Evolutionary conservation across 2,888 invertebrate species (phyloP).

Genomic region (Dexiosoma caninum): DNA sequence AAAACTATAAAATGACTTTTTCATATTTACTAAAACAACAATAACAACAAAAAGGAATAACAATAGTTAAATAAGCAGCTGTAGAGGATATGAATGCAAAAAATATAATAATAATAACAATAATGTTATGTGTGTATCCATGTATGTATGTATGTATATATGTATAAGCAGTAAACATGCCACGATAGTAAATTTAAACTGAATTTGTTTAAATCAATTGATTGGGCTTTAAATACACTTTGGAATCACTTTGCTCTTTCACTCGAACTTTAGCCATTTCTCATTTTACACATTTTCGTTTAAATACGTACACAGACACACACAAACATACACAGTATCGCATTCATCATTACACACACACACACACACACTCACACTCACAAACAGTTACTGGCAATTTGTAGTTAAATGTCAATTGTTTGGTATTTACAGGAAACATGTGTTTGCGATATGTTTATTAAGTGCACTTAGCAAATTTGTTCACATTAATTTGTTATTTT

Average conservation of each 20-base stretch:
- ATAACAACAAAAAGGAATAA: not conserved
- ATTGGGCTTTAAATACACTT: not conserved
- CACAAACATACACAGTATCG: too few relatives aligned
- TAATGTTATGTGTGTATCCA: too few relatives aligned
- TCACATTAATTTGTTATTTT: constrained; percentile 39
- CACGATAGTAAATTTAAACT: not conserved
- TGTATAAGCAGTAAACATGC: too few relatives aligned
- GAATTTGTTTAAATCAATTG: constrained; percentile 12
- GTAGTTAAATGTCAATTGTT: constrained; percentile 24
- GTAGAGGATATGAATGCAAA: not conserved
- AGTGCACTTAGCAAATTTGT: constrained; percentile 51
- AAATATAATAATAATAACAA: not conserved
- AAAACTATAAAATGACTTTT: constrained; percentile 27
- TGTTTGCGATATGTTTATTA: constrained; percentile 52
- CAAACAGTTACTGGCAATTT: not conserved
- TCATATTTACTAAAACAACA: constrained; percentile 29
- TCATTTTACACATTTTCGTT: not conserved
- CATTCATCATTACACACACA: too few relatives aligned
- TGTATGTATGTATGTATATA: too few relatives aligned
- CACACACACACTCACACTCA: not conserved
- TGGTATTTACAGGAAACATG: constrained; percentile 42
- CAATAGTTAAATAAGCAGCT: constrained; percentile 19
- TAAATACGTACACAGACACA: not conserved
- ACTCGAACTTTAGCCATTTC: not conserved
- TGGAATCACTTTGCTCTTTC: not conserved